These are phyloP conservation scores for Trimorus sp. DNA, from an alignment of 2,888 invertebrate genomes.

Conservation along the genomic window DNA sequence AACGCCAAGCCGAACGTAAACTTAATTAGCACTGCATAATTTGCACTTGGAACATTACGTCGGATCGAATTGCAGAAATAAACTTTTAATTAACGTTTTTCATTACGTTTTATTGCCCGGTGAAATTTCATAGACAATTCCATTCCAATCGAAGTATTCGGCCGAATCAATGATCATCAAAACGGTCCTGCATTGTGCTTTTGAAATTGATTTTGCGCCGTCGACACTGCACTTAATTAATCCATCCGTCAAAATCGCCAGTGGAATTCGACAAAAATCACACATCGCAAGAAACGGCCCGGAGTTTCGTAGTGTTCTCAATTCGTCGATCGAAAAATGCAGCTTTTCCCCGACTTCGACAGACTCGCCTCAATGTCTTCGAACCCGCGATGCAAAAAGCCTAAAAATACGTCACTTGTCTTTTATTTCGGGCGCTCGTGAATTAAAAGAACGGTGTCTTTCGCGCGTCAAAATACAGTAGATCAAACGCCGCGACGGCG, in stretches of 20 bases:
- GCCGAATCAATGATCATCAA: neutral
- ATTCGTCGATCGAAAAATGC: slow-evolving; percentile 42
- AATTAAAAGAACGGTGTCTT: slow-evolving; percentile 51
- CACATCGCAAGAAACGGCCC: too few species aligned
- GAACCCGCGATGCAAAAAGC: slow-evolving; percentile 62
- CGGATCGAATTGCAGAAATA: slow-evolving; percentile 38
- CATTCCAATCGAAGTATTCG: slow-evolving; percentile 12
- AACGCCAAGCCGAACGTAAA: slow-evolving; percentile 21
- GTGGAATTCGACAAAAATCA: too few species aligned
- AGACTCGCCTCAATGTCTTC: slow-evolving; percentile 57
- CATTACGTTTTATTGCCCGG: slow-evolving; percentile 34
- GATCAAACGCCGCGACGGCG: slow-evolving; percentile 35
- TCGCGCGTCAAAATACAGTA: slow-evolving; percentile 44
- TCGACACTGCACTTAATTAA: too few species aligned
- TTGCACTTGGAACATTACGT: slow-evolving; percentile 32
- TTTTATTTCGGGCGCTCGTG: slow-evolving; percentile 59
- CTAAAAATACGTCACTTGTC: slow-evolving; percentile 65
- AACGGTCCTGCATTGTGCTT: too few species aligned
- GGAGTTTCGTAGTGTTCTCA: too few species aligned
- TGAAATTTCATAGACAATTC: slow-evolving; percentile 12
- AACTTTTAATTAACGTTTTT: slow-evolving; percentile 39
- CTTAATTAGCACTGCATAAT: slow-evolving; percentile 36
- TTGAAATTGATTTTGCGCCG: too few species aligned
- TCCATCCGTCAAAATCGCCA: too few species aligned
- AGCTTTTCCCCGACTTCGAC: slow-evolving; percentile 51